phyloP scores from a whole-genome alignment of 2,113 vertebrate species.

The Chauna torquata region DNA sequence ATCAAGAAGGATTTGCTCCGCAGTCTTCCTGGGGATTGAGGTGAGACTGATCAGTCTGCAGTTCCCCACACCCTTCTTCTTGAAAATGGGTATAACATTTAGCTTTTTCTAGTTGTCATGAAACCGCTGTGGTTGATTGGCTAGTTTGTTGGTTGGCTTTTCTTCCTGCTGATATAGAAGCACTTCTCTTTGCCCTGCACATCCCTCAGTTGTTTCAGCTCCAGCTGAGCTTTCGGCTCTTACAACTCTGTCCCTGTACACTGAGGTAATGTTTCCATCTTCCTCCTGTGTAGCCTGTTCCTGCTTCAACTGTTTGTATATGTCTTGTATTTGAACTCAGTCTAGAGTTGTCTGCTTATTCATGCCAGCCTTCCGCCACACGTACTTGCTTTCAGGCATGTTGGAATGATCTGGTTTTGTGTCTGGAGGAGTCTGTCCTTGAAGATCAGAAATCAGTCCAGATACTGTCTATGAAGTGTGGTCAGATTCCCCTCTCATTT shows the following conservation, averaged over 20 bases:
- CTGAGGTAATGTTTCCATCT: not conserved
- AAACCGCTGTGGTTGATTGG: not conserved
- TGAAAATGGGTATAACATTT: not conserved
- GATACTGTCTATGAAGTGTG: not conserved
- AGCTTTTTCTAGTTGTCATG: not conserved
- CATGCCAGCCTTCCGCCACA: not conserved
- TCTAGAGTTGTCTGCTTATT: not conserved
- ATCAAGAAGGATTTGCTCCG: not conserved
- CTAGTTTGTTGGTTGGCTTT: not conserved
- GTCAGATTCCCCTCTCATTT: not conserved
- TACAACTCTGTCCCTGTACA: not conserved
- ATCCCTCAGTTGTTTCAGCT: not conserved
- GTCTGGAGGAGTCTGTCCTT: not conserved
- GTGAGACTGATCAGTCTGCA: not conserved
- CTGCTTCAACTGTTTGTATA: not conserved
- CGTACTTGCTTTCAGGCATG: not conserved
- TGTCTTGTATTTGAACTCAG: not conserved
- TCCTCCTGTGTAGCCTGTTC: not conserved
- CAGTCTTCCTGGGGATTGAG: not conserved
- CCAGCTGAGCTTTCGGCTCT: not conserved
- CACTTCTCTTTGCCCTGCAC: not conserved
- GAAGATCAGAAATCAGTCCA: not conserved
- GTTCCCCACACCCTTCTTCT: not conserved
- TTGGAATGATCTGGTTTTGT: not conserved
- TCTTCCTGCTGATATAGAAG: not conserved